Evolutionary conservation across 1,140 invertebrate genomes (phyloP).

Genomic region (Pentalonia nigronervosa): DNA sequence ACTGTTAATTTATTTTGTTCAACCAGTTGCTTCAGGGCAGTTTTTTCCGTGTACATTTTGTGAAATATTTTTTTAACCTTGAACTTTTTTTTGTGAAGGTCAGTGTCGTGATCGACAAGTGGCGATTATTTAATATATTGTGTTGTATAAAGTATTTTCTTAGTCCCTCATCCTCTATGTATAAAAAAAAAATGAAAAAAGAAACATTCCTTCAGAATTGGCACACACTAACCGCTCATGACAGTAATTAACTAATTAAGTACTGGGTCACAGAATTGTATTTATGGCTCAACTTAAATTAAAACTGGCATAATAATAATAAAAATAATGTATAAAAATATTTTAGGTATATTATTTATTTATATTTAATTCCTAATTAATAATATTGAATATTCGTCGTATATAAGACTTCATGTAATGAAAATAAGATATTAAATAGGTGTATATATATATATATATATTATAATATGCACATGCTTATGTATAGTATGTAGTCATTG

Average conservation of each 20-base stretch:
- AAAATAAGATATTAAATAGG: neutral
- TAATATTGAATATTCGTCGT: neutral
- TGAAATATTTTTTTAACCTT: slow-evolving; percentile 12
- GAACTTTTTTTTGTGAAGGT: neutral
- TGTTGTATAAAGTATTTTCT: neutral
- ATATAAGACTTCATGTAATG: neutral
- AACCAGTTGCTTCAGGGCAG: neutral
- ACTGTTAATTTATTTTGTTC: neutral
- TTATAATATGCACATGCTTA: neutral
- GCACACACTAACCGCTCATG: neutral
- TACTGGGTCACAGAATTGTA: slow-evolving; percentile 1
- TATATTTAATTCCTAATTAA: neutral
- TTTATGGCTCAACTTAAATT: neutral
- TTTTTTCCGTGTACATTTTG: neutral
- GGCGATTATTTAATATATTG: neutral
- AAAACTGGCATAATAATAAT: neutral
- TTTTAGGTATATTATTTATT: neutral
- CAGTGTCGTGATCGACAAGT: neutral
- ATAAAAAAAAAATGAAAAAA: neutral
- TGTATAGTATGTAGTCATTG: neutral
- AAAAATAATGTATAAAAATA: neutral
- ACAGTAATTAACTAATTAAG: slow-evolving; percentile 44
- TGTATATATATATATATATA: no score
- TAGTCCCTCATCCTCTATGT: neutral
- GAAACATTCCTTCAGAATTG: slow-evolving; percentile 44